Conservation (phyloP, 2,888 invertebrate genomes). For the Phlogophora meticulosa region DNA sequence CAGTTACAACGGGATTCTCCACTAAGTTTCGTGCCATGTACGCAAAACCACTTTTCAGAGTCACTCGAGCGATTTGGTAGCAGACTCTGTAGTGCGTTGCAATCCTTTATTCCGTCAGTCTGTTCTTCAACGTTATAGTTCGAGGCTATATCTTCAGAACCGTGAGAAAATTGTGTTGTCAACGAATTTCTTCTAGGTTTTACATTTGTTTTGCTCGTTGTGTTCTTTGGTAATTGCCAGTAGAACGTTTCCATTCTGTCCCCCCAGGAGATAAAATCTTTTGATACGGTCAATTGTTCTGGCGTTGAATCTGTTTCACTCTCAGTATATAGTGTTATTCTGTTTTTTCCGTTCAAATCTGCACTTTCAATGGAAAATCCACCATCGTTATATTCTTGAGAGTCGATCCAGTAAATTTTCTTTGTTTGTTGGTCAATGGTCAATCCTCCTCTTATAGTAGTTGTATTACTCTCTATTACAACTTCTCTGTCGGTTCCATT, state of each 20-base stretch:
- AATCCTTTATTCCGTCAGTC: background rate
- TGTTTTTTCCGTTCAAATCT: background rate
- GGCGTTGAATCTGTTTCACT: background rate
- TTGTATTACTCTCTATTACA: no score
- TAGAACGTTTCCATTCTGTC: background rate
- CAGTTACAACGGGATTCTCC: slow-evolving; percentile 1
- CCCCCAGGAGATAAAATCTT: background rate
- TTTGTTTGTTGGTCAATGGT: no score
- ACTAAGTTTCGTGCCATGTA: slow-evolving; percentile 65
- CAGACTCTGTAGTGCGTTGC: slow-evolving; percentile 63
- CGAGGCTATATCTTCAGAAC: background rate
- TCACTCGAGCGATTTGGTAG: slow-evolving; percentile 71
- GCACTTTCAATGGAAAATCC: no score
- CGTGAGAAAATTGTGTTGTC: background rate
- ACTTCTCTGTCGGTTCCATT: no score
- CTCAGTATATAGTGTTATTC: background rate
- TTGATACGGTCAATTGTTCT: background rate
- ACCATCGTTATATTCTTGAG: no score
- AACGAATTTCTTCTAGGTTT: slow-evolving; percentile 61
- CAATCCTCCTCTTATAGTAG: no score
- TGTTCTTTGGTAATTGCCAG: background rate
- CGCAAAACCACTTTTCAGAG: slow-evolving; percentile 80
- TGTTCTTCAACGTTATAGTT: background rate
- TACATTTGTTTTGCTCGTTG: background rate
- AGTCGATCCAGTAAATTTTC: no score